Evolutionary conservation across 2,888 invertebrate species (phyloP).

Genomic region (Epinotia bilunana): DNA sequence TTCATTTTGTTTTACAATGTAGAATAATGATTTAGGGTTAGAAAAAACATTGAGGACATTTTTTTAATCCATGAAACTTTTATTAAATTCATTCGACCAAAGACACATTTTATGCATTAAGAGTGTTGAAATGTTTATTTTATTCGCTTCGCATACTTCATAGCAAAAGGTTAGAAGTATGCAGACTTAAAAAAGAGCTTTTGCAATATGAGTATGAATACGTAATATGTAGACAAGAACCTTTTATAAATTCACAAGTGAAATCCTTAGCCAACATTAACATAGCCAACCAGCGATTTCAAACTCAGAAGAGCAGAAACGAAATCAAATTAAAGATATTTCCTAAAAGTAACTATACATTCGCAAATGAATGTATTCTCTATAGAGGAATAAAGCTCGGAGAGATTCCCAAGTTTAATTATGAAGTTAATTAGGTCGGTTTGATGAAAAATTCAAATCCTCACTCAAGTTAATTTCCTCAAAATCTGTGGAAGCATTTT

Average conservation of each 20-base stretch:
- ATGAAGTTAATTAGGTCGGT: conserved; percentile 80
- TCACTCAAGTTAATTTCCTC: conserved; percentile 78
- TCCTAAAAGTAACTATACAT: conserved; percentile 34
- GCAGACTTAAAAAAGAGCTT: neutral
- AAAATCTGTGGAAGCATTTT: conserved; percentile 69
- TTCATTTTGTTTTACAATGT: conserved; percentile 8
- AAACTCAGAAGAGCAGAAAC: conserved; percentile 5
- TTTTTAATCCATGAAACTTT: no score
- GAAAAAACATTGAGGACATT: neutral
- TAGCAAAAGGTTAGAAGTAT: no score
- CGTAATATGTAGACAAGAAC: no score
- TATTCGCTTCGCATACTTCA: no score
- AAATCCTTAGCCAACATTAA: neutral
- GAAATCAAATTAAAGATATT: conserved; percentile 41
- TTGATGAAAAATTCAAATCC: conserved; percentile 81
- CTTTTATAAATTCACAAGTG: neutral
- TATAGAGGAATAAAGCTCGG: conserved; percentile 68
- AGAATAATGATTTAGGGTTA: neutral
- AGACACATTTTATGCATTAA: no score
- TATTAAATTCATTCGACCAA: no score
- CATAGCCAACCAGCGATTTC: conserved; percentile 13
- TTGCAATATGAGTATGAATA: neutral
- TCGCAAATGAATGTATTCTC: conserved; percentile 56
- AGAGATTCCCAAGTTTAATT: conserved; percentile 76
- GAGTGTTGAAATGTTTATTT: no score